Evolutionary conservation across 2,888 invertebrate species (phyloP), one percentile per base, ranked within the genome.

Genomic region (Taenaris catops): DNA sequence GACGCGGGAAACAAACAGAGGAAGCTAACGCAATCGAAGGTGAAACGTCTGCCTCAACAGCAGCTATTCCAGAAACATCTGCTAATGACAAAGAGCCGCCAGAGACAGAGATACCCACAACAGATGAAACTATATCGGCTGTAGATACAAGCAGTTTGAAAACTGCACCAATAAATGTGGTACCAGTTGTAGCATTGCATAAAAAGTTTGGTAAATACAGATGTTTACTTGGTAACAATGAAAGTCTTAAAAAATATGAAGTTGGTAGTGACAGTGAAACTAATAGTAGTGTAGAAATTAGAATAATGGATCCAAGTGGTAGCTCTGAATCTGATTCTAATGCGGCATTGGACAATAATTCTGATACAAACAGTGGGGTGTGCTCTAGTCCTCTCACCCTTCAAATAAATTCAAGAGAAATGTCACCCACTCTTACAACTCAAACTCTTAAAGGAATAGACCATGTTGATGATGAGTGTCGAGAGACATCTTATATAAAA

Each of bases 181-280:
- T 38, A 1, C 75, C 74, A 43, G 47, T 68, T 26, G 69, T 83
- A 49, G 76, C 73, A 34, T 53, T 76, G 35, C 89, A 88, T 55
- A 89, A 89, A 51, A 89, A 89, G 53, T 89, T 89, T 54, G 89
- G 89, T 21, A 89, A 89, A 63, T 89, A 88, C 53, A 68, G 88
- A 17, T 88, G 86, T 53, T 58, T 89, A 8, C 72, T 86, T 42
- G 78, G 75, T 44, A 81, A 60, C 63, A 83, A 79, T 50, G 75
- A 78, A 9, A 52, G 56, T 18, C 65, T 67, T 19, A 80, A 63
- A 43, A 83, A 80, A 52, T 74, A 66, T 59, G 87, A 87, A 31
- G 44, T 76, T 41, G 73, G 86, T 17, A 86, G 84, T 69, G 84
- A 87, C 38, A 86, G 86, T 70, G 88, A 87, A 67, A 86, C 81